Evolutionary conservation across 2,113 vertebrate genomes (phyloP), one percentile per base, ranked within the genome.

Genomic region (Bos indicus): DNA sequence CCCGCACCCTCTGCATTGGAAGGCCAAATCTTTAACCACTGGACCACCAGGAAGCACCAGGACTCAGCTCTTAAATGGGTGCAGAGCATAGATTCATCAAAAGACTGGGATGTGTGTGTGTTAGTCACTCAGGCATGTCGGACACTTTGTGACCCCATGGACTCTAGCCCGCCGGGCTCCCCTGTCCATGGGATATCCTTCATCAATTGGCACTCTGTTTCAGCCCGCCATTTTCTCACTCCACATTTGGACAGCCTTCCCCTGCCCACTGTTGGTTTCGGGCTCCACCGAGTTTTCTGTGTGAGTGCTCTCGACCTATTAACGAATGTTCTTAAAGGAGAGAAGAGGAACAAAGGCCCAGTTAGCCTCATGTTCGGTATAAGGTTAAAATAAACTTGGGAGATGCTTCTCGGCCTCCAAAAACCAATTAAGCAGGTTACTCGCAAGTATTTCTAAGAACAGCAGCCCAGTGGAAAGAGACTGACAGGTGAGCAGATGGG

Each of bases 401-500:
- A 71, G 74, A 59, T 52, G 78, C 97, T 88, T 96, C 97, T 94
- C 25, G 2, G 92, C 95, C n/a, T 54, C 92, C 93, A 62, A 40
- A 90, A 90, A 67, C 94, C 92, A 95, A 88, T 88, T 95, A 92
- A 94, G 81, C 54, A 77, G 92, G 82, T 81, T 81, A 51, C 94
- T 80, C 1, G 3, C 88, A 96, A 97, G 85, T 97, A 46, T 97
- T 89, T 95, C 95, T 97, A 54, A 90, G 91, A 92, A 25, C 77
- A 94, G 77, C 74, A 62, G 60, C 25, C 15, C 80, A 5, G 81
- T 82, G 57, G 81, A 88, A 74, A 62, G 25, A 81, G 90, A 95
- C 93, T 67, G 95, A 83, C 95, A 98, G 97, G 92, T 95, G 81
- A 97, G 95, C 96, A 95, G 95, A 91, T 96, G 95, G 96, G 74